Percentiles rank a stretch among this genome's conserved stretches.
Evolutionary conservation across 1,140 invertebrate species (phyloP).

Genomic region (Platyscapa corneri): DNA sequence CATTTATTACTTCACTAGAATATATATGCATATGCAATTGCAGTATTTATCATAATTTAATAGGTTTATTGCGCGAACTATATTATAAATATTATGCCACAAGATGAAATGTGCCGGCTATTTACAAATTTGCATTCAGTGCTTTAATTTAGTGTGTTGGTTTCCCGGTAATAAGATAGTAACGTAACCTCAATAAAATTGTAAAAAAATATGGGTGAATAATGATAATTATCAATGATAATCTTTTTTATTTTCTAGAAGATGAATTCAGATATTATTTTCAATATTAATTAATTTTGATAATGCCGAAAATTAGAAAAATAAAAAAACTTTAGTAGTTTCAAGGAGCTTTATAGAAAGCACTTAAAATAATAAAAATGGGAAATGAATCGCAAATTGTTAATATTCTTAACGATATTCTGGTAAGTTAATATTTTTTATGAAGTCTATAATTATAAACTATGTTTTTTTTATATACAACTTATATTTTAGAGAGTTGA

Average conservation of each 20-base stretch:
- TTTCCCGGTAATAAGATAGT: conserved; percentile 31
- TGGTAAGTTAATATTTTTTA: conserved; percentile 32
- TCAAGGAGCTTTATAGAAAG: neutral
- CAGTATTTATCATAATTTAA: neutral
- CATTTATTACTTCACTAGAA: neutral
- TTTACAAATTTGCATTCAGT: conserved; percentile 13
- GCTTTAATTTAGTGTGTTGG: conserved; percentile 31
- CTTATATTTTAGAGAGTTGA: conserved; percentile 81
- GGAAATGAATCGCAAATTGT: conserved; percentile 50
- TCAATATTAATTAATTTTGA: conserved; percentile 5
- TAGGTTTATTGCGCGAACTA: neutral
- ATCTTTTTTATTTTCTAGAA: neutral
- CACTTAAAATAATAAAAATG: conserved; percentile 36
- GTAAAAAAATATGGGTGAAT: neutral
- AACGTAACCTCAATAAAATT: conserved; percentile 35
- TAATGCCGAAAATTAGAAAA: conserved; percentile 34
- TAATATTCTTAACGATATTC: conserved; percentile 51
- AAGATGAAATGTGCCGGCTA: conserved; percentile 41
- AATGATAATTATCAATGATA: conserved; percentile 19
- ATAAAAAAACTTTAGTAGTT: conserved; percentile 27
- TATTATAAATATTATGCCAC: conserved; percentile 13
- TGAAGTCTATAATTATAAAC: neutral
- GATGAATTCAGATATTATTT: neutral
- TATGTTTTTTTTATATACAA: neutral
- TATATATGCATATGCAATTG: neutral